Evolutionary conservation across 2,888 invertebrate species (phyloP).

Genomic region (Sinodicranocentrus sp.): DNA sequence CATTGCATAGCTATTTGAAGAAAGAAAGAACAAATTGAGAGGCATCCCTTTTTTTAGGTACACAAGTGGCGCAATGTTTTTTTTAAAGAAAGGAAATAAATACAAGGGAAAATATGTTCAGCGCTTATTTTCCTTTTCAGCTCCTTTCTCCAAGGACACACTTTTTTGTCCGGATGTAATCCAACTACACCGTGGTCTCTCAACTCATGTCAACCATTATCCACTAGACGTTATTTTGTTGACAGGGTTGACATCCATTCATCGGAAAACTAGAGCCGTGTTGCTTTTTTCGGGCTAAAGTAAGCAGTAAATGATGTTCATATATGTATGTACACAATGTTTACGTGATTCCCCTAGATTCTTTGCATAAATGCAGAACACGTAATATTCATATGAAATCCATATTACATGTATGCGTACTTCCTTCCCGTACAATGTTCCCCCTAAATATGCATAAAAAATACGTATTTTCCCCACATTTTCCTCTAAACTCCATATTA

Average conservation of each 20-base stretch:
- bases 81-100: no score
- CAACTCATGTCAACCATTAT: not conserved
- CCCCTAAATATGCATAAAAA: not conserved
- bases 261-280: not conserved
- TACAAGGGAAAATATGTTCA: not conserved
- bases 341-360: no score
- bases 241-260: slow-evolving; percentile 43
- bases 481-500: no score
- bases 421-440: not conserved
- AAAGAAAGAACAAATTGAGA: not conserved
- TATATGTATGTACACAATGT: no score
- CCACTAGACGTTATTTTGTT: slow-evolving; percentile 9
- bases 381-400: no score
- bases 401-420: no score
- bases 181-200: not conserved
- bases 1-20: not conserved
- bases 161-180: slow-evolving; percentile 11
- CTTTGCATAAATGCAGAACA: no score
- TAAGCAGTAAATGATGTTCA: no score
- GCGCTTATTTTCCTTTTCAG: not conserved
- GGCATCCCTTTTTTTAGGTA: not conserved
- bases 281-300: no score
- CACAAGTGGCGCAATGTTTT: not conserved
- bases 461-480: no score
- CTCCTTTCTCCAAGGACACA: slow-evolving; percentile 1